Percentiles rank a stretch among this genome's conserved stretches.
Evolutionary conservation across 2,888 invertebrate species (phyloP).

Genomic region (Cephus pygmeus): DNA sequence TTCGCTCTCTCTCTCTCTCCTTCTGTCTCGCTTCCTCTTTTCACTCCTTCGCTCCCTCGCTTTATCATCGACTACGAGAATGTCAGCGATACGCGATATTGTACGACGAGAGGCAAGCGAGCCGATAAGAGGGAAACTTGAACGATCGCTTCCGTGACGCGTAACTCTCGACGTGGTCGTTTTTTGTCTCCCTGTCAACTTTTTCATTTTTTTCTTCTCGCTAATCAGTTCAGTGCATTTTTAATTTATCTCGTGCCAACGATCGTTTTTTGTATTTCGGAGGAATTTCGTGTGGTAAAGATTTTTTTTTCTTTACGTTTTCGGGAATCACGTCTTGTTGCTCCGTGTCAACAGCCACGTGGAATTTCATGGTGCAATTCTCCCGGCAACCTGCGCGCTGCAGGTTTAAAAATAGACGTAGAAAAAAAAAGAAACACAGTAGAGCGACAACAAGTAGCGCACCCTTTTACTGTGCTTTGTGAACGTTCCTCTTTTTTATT

Average conservation of each 20-base stretch:
- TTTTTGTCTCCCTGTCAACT: not conserved
- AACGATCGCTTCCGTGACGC: not conserved
- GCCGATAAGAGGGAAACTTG: not conserved
- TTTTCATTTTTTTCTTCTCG: not conserved
- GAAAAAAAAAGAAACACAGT: not conserved
- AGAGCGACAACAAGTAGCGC: not conserved
- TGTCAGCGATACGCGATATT: conserved; percentile 1
- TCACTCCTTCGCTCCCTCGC: conserved; percentile 1
- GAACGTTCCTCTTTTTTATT: no score
- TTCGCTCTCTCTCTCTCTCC: not conserved
- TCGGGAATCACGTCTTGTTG: no score
- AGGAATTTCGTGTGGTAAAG: not conserved
- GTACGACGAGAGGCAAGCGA: not conserved
- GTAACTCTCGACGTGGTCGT: not conserved
- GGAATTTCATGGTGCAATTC: not conserved
- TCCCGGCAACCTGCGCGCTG: no score
- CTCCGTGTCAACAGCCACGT: not conserved
- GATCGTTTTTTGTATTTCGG: not conserved
- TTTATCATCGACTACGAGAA: not conserved
- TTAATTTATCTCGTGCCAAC: not conserved
- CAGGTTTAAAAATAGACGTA: not conserved
- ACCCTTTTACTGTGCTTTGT: no score
- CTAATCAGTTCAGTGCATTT: not conserved
- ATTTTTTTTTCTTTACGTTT: no score
- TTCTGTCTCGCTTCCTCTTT: not conserved